Base-by-base conservation (phyloP, 2,797 vertebrate species). In the Bovichtus variegatus region DNA sequence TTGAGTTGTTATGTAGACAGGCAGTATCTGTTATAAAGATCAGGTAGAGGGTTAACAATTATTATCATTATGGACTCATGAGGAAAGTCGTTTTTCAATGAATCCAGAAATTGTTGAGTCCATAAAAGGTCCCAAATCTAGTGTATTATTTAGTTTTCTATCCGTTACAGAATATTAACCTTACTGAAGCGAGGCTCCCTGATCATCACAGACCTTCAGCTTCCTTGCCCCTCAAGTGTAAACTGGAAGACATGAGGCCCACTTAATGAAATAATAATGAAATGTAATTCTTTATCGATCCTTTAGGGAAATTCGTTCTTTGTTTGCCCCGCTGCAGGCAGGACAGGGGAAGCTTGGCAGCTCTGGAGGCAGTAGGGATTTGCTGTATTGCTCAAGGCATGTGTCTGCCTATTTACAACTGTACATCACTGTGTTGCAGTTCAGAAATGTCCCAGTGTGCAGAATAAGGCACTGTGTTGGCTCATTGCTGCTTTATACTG, bases 241-340 rank as follows among this genome's bases (percentile, higher is more conserved):
- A 13, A 51, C 58, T 66, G 25, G 49, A 6, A 43, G 3, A 34
- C 31, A 34, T 9, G 31, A 77, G 44, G 21, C 43, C 41, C 55
- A 62, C 65, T 21, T 1, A 18, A 5, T 76, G 59, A 79, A 73
- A 73, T 6, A 43, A 72, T 60, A 38, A 76, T 21, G 25, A 76
- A 29, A 29, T 61, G n/a, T 63, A 27, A 53, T 25, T 64, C 27
- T 55, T 64, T 44, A n/a, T 29, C 64, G 34, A 66, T 60, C 10
- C 57, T 59, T 10, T 31, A 55, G 59, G 60, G 49, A 49, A 3
- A 2, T 21, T 53, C 1, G 36, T 21, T 19, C 34, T 29, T 1
- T 21, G 40, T 25, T 31, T 29, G 47, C 18, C 25, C 21, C 0
- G 29, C 50, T 47, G 49, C 25, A n/a, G 4, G 8, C 49, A 19